phyloP scores from a whole-genome alignment of 2,113 vertebrate species.

The Hystrix cristata region DNA sequence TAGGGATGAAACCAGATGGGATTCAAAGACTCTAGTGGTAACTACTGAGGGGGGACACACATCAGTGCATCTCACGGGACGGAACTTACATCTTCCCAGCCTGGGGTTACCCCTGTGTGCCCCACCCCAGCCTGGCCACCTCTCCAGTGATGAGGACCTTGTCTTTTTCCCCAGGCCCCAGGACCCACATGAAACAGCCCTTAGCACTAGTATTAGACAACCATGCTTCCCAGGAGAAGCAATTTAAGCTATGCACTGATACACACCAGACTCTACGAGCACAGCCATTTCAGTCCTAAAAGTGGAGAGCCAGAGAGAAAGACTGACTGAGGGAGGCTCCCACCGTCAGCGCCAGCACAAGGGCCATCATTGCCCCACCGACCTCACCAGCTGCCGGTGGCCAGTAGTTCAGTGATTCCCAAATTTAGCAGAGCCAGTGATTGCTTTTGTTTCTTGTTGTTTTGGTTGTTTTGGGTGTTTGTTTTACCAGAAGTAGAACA shows the following conservation, averaged over 20 bases:
- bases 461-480: not conserved
- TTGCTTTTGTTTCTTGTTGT: not conserved
- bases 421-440: not conserved
- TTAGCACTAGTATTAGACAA: not conserved
- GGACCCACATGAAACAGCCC: not conserved
- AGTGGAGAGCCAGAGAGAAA: not conserved
- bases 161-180: not conserved
- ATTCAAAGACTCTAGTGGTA: constrained; percentile 5
- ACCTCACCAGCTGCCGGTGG: not conserved
- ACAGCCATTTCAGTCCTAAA: not conserved
- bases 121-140: not conserved
- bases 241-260: not conserved
- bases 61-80: not conserved
- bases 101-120: not conserved
- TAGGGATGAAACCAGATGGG: not conserved
- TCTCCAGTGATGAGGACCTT: not conserved
- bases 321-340: not conserved
- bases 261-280: not conserved
- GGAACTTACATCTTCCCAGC: not conserved
- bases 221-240: not conserved
- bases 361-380: not conserved
- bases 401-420: not conserved
- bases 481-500: not conserved
- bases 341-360: not conserved
- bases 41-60: not conserved